Conservation (phyloP, 2,113 vertebrate genomes). For the Cebidichthys violaceus region DNA sequence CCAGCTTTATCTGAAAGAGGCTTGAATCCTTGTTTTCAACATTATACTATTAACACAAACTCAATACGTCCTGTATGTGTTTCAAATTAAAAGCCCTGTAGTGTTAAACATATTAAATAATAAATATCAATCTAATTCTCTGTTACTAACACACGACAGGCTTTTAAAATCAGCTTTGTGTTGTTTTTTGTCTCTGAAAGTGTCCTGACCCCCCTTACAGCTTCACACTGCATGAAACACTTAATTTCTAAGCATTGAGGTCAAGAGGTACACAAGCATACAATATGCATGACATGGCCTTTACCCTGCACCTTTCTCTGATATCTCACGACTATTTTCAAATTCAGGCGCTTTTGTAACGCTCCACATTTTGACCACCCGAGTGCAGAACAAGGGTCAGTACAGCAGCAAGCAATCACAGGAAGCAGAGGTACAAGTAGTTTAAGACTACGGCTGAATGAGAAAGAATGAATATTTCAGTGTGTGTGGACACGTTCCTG, state of each 20-base stretch:
- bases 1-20: not conserved
- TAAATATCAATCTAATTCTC: not conserved
- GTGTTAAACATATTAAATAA: not conserved
- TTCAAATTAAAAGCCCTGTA: not conserved
- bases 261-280: not conserved
- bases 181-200: not conserved
- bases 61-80: too few species aligned
- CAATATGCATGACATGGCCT: not conserved
- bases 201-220: not conserved
- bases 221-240: not conserved
- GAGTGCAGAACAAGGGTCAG: not conserved
- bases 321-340: not conserved
- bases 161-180: not conserved
- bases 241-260: not conserved
- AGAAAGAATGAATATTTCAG: slow-evolving; percentile 44
- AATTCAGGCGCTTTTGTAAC: not conserved
- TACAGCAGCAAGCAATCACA: not conserved
- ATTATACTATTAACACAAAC: too few species aligned
- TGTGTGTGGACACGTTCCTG: slow-evolving; percentile 42
- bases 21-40: not conserved
- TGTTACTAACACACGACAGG: not conserved
- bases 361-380: not conserved
- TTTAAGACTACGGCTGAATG: not conserved
- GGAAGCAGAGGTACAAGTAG: not conserved
- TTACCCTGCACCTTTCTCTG: too few species aligned